Base-by-base conservation (phyloP, 1,140 invertebrate species). In the Melipona quadrifasciata region DNA sequence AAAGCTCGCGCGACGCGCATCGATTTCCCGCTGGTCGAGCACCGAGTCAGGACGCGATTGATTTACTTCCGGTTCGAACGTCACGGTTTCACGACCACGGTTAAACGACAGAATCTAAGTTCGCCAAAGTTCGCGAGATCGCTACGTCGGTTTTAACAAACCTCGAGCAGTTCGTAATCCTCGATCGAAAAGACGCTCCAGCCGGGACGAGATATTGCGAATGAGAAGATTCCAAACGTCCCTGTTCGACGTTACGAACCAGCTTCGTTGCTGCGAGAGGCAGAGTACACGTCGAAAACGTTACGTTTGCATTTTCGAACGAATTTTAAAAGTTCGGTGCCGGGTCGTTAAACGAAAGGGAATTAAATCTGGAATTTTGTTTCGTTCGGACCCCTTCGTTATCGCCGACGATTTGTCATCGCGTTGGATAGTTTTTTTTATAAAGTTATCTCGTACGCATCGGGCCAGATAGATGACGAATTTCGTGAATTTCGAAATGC, bases 21-120 rank as follows among this genome's bases (percentile, higher is more conserved):
- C 82, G 83, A 89, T 87, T 89, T 88, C 75, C 83, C 82, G 71
- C 85, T 82, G 76, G 76, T 67, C 70, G 82, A 57, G 39, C 34
- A 34, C 11, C 67, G 87, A 47, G 39, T 64, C 79, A n/a, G 58
- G 47, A 57, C 70, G 51, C 57, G 86, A 65, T 76, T 85, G 75
- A 87, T 89, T 89, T 88, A 89, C 84, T 86, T 86, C 76, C 80
- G 71, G 31, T 39, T 64, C 68, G 70, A 65, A 74, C 73, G 86
- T 67, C 87, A 82, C 76, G 74, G 77, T 87, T 77, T 70, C 72
- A 71, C 79, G 58, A 72, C 74, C 72, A 71, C 79, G 58, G 77
- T 84, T 75, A 79, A 77, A 88, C 67, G 84, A 67, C 83, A 53
- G 65, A 74, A 21, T 57, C 61, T 8, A 47, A 47, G 8, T n/a